Evolutionary conservation across 1,140 invertebrate genomes (phyloP).

Genomic region (Aphis gossypii): DNA sequence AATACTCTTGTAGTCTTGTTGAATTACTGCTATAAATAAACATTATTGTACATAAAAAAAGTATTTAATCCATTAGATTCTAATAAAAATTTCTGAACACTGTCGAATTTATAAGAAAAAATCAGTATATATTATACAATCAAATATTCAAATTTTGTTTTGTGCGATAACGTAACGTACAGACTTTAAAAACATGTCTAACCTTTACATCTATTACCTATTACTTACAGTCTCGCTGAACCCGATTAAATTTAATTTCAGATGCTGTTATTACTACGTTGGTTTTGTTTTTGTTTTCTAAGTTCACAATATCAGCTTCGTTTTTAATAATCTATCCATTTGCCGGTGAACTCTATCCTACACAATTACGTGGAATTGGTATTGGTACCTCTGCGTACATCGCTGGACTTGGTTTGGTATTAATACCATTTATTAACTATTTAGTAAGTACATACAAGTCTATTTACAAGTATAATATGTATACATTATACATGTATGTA

Average conservation of each 20-base stretch:
- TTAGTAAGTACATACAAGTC: slow-evolving; percentile 69
- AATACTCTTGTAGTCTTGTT: not conserved
- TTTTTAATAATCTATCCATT: slow-evolving; percentile 91
- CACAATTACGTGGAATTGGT: slow-evolving; percentile 82
- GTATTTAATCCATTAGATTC: too few species aligned
- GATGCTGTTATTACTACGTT: slow-evolving; percentile 78
- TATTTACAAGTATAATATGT: not conserved
- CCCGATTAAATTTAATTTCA: slow-evolving; percentile 64
- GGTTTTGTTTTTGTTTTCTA: slow-evolving; percentile 83
- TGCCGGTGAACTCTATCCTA: slow-evolving; percentile 87
- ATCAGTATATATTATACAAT: not conserved
- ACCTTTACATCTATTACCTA: not conserved
- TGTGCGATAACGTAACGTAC: not conserved
- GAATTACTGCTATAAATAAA: not conserved
- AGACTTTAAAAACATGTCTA: not conserved
- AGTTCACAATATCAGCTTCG: slow-evolving; percentile 88
- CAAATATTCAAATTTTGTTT: not conserved
- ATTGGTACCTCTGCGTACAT: slow-evolving; percentile 90
- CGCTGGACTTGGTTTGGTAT: slow-evolving; percentile 83
- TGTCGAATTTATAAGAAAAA: not conserved
- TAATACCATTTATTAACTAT: slow-evolving; percentile 90
- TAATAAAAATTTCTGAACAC: not conserved
- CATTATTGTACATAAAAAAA: not conserved
- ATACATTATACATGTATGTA: not conserved
- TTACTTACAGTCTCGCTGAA: not conserved